Percentiles rank a stretch among this genome's conserved stretches.
These are phyloP conservation scores for Garra rufa DNA, from an alignment of 2,113 vertebrate species.

Conservation along the genomic window DNA sequence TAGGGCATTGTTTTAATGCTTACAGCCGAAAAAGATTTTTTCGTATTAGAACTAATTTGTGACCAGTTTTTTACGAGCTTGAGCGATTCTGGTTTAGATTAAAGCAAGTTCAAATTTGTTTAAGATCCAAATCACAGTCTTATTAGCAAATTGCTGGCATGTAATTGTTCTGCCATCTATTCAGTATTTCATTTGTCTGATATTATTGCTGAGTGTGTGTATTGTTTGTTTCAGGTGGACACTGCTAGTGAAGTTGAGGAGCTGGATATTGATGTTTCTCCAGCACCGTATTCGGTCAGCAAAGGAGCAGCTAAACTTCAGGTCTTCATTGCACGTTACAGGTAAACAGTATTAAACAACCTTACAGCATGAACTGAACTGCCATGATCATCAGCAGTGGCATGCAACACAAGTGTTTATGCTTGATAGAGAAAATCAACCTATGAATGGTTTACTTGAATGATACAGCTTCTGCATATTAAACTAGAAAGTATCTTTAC, in stretches of 20 bases:
- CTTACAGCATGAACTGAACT: background rate
- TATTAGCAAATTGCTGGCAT: background rate
- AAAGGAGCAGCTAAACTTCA: conserved; percentile 86
- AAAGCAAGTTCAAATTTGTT: too few relatives aligned
- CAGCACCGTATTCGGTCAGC: conserved; percentile 79
- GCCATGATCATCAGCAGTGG: background rate
- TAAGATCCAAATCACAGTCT: background rate
- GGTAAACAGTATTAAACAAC: conserved; percentile 70
- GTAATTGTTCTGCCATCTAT: background rate
- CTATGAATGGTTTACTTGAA: background rate
- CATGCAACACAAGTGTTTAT: background rate
- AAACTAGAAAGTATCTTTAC: background rate
- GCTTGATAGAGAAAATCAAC: background rate
- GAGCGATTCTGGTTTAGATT: too few relatives aligned
- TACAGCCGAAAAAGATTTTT: too few relatives aligned
- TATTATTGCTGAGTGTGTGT: background rate
- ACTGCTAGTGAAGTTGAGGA: conserved; percentile 98
- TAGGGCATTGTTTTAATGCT: too few relatives aligned
- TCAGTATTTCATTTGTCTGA: background rate
- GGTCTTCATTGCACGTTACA: conserved; percentile 96
- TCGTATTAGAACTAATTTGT: background rate
- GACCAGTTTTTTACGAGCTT: background rate
- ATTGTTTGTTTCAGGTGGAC: conserved; percentile 82
- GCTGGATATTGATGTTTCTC: conserved; percentile 88
- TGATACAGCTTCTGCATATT: background rate